Conservation (phyloP, 2,797 vertebrate genomes). For the Tenualosa thibaudeaui region DNA sequence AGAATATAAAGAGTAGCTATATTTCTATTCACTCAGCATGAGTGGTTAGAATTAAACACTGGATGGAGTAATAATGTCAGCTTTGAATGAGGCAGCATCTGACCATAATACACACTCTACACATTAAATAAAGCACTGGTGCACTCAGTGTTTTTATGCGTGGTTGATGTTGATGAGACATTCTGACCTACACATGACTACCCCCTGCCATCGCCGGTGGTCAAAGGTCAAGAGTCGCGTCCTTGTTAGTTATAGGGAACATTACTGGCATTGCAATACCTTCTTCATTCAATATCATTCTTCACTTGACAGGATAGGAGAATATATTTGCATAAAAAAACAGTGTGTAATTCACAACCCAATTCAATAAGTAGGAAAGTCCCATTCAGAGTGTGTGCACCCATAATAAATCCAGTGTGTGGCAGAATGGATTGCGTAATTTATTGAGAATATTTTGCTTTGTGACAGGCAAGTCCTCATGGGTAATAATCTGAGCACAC, state of each 20-base stretch:
- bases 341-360: not conserved
- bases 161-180: too few species aligned
- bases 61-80: not conserved
- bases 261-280: not conserved
- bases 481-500: not conserved
- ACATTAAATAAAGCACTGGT: too few species aligned
- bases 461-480: not conserved
- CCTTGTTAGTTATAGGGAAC: not conserved
- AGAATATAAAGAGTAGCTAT: not conserved
- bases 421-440: not conserved
- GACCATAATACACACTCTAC: too few species aligned
- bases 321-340: not conserved
- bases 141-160: too few species aligned
- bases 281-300: not conserved
- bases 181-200: too few species aligned
- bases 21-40: not conserved
- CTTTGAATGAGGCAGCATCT: not conserved
- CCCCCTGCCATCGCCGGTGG: too few species aligned
- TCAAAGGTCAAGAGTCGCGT: not conserved
- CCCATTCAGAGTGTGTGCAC: not conserved
- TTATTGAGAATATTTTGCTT: not conserved
- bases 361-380: not conserved
- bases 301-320: not conserved
- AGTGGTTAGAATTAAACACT: not conserved
- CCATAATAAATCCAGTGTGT: not conserved